Evolutionary conservation across 2,888 invertebrate species (phyloP).

Genomic region (Entomobrya multifasciata): DNA sequence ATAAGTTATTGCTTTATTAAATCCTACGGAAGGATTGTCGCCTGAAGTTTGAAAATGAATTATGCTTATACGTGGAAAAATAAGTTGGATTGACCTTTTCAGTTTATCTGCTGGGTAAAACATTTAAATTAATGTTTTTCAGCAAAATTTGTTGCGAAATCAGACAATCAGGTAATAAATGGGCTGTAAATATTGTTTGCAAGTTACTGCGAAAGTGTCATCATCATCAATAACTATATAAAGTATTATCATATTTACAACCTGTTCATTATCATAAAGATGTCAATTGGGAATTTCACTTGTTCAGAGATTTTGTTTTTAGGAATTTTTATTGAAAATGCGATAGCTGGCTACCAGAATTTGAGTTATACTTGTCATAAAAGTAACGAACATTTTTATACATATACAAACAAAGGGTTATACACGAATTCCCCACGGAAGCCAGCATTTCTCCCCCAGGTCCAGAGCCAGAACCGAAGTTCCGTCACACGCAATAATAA

Average conservation of each 20-base stretch:
- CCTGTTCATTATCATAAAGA: neutral
- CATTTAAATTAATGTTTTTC: neutral
- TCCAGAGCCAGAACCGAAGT: conserved; percentile 40
- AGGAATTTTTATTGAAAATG: neutral
- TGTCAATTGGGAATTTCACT: conserved; percentile 8
- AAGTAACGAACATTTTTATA: neutral
- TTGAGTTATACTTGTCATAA: neutral
- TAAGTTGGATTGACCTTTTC: neutral
- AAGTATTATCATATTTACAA: neutral
- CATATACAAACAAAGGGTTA: neutral
- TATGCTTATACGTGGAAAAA: too few relatives aligned
- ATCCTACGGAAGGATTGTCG: conserved; percentile 54
- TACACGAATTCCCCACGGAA: conserved; percentile 18
- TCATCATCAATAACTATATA: neutral
- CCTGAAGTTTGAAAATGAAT: conserved; percentile 14
- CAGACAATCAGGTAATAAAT: conserved; percentile 25
- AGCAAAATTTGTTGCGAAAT: conserved; percentile 37
- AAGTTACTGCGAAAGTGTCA: conserved; percentile 5
- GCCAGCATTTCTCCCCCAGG: conserved; percentile 21
- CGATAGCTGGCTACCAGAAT: neutral
- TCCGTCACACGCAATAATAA: conserved; percentile 43
- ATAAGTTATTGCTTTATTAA: conserved; percentile 70
- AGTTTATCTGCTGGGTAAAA: neutral
- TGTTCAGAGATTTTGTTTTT: neutral
- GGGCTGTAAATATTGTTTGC: conserved; percentile 37